These are phyloP conservation scores for Autographa pulchrina DNA, from an alignment of 2,888 invertebrate genomes.

Conservation along the genomic window DNA sequence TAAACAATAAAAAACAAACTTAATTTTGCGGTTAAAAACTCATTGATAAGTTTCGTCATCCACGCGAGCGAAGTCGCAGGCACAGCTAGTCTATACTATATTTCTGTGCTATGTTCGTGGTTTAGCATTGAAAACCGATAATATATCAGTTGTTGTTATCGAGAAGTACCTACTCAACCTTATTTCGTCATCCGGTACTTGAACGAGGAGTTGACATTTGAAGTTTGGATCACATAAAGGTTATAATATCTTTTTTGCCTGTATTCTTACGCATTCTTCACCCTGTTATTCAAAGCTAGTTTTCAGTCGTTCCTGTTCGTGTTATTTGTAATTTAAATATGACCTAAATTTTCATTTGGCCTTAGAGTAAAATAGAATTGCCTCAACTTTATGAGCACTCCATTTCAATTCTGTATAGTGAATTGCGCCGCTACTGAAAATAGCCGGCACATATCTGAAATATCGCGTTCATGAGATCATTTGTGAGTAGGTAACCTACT, in stretches of 20 bases:
- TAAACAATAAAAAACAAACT: too few species aligned
- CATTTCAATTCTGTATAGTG: constrained; percentile 64
- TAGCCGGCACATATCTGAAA: constrained; percentile 69
- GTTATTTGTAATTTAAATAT: constrained; percentile 35
- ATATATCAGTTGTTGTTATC: constrained; percentile 54
- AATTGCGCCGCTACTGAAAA: constrained; percentile 66
- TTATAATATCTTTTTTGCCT: neutral
- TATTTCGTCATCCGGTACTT: constrained; percentile 46
- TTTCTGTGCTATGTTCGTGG: constrained; percentile 68
- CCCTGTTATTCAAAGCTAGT: neutral
- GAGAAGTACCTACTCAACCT: constrained; percentile 42
- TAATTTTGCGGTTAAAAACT: too few species aligned
- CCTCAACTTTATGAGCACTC: constrained; percentile 63
- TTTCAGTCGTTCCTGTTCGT: neutral
- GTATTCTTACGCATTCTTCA: neutral
- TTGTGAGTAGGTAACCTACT: constrained; percentile 59
- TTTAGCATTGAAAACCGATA: constrained; percentile 69
- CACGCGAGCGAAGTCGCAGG: too few species aligned
- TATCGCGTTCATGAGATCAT: constrained; percentile 74
- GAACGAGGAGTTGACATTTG: constrained; percentile 31
- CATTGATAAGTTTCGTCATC: too few species aligned
- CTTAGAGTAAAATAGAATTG: constrained; percentile 67
- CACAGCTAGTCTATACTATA: too few species aligned
- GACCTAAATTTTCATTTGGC: constrained; percentile 64
- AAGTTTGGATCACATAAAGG: constrained; percentile 15